These are phyloP conservation scores for Eutrigla gurnardus DNA, from an alignment of 2,797 vertebrate genomes.

Conservation along the genomic window DNA sequence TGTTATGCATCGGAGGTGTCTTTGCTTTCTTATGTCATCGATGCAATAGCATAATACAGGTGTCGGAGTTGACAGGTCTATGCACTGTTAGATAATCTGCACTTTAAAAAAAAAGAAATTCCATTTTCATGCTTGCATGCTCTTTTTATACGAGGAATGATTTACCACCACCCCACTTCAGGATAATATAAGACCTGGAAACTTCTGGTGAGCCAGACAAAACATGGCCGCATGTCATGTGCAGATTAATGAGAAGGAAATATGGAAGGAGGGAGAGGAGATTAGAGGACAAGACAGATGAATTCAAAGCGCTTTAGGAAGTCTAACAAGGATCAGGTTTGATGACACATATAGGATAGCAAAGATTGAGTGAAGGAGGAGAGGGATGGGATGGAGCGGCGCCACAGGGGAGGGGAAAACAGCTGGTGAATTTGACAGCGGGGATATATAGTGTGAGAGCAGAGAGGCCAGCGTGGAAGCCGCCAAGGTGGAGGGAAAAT, in stretches of 20 bases:
- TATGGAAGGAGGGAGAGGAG: conserved; percentile 11
- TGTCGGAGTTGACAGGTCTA: conserved; percentile 6
- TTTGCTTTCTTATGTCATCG: conserved; percentile 33
- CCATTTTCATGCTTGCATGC: conserved; percentile 4
- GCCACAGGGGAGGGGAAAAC: conserved; percentile 61
- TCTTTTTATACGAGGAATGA: conserved; percentile 17
- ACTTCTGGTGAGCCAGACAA: conserved; percentile 28
- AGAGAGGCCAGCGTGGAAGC: conserved; percentile 48
- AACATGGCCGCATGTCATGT: conserved; percentile 32
- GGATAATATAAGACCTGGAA: conserved; percentile 16
- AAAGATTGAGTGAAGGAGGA: conserved; percentile 52
- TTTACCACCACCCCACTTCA: conserved; percentile 9
- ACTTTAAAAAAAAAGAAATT: background rate
- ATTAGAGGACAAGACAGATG: conserved; percentile 23
- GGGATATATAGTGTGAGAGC: conserved; percentile 59
- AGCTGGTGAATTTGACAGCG: conserved; percentile 68
- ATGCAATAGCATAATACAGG: background rate
- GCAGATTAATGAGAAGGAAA: conserved; percentile 33
- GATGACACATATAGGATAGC: conserved; percentile 54
- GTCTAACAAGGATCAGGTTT: conserved; percentile 23
- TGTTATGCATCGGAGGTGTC: conserved; percentile 28
- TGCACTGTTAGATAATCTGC: conserved; percentile 1
- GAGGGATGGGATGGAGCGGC: conserved; percentile 51
- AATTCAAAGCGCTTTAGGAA: conserved; percentile 44
- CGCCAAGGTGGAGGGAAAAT: conserved; percentile 32